phyloP scores from a whole-genome alignment of 2,113 vertebrate species.

The Phaethornis superciliosus region DNA sequence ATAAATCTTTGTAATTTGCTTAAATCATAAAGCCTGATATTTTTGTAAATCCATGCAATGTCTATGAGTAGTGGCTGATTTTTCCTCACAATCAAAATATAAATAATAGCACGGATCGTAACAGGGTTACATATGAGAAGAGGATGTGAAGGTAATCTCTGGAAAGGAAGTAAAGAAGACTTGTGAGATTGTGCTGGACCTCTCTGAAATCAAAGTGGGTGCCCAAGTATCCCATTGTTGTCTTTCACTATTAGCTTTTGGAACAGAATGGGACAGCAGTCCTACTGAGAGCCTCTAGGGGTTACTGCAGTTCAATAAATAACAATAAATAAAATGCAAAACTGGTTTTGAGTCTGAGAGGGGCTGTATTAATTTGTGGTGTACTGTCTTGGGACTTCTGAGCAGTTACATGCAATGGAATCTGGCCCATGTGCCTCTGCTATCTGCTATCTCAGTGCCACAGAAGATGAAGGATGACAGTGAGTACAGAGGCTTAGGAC shows the following conservation, averaged over 20 bases:
- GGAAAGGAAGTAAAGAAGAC: neutral
- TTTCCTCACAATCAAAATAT: too few species aligned
- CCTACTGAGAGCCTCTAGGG: constrained; percentile 52
- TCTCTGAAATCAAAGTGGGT: neutral
- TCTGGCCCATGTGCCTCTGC: neutral
- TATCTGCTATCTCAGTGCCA: neutral
- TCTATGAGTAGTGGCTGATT: too few species aligned
- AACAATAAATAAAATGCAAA: neutral
- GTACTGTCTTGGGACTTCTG: neutral
- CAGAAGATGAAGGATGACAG: neutral
- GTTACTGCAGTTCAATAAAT: constrained; percentile 53
- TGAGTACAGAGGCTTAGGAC: neutral
- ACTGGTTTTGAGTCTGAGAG: neutral
- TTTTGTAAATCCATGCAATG: too few species aligned
- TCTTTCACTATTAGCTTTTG: neutral
- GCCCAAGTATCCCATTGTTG: neutral
- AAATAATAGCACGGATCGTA: too few species aligned
- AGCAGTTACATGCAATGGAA: neutral
- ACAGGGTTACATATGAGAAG: neutral
- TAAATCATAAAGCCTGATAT: too few species aligned
- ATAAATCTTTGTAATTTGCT: too few species aligned
- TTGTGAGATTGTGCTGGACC: neutral
- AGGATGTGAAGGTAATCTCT: neutral
- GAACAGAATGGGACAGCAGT: neutral
- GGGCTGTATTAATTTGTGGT: neutral